Conservation (phyloP, 2,888 invertebrate genomes). For the Philonicus albiceps region DNA sequence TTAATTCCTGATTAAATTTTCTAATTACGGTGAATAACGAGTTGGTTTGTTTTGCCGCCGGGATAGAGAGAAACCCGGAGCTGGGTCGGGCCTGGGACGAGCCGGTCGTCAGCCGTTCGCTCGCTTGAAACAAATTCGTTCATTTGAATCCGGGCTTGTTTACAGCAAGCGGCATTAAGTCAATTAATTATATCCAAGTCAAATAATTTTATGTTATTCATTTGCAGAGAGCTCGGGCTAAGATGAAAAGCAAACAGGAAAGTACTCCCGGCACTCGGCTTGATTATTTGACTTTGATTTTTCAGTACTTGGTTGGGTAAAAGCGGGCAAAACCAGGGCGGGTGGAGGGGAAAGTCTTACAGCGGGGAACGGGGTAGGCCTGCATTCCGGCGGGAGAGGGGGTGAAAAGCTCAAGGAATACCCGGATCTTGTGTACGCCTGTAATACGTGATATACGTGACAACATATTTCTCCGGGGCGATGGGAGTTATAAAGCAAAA, state of each 20-base stretch:
- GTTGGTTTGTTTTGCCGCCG: constrained; percentile 19
- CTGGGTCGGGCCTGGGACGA: neutral
- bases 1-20: constrained; percentile 17
- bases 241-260: constrained; percentile 47
- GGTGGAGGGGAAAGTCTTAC: neutral
- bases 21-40: constrained; percentile 27
- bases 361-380: neutral
- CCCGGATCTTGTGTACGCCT: constrained; percentile 29
- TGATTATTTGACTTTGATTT: constrained; percentile 48
- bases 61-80: neutral
- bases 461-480: constrained; percentile 10
- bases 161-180: constrained; percentile 21
- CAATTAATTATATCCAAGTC: constrained; percentile 38
- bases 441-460: constrained; percentile 39
- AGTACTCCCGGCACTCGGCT: constrained; percentile 34
- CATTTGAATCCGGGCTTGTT: constrained; percentile 29
- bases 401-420: neutral
- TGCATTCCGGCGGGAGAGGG: neutral
- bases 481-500: constrained; percentile 35
- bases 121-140: constrained; percentile 14
- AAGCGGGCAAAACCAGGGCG: neutral
- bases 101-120: neutral
- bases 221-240: constrained; percentile 13
- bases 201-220: constrained; percentile 32
- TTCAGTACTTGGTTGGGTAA: neutral